Conservation (phyloP, 2,113 vertebrate genomes). For the Paratilapia polleni region DNA sequence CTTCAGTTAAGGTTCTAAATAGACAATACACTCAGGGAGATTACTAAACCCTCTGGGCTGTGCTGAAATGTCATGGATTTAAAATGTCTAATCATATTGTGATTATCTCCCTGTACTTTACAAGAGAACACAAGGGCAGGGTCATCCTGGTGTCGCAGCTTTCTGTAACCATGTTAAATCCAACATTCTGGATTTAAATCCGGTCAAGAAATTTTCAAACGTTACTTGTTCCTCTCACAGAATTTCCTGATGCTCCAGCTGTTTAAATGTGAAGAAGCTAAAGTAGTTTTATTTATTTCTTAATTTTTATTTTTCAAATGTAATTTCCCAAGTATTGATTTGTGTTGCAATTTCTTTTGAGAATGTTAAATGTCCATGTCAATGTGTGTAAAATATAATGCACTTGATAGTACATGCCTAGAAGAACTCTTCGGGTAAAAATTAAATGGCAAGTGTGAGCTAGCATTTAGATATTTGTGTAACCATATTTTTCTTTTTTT, state of each 20-base stretch:
- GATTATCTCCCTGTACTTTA: slow-evolving; percentile 1
- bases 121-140: neutral
- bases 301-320: neutral
- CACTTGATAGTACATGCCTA: neutral
- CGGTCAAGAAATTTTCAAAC: neutral
- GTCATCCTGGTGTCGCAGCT: neutral
- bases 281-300: neutral
- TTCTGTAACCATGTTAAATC: neutral
- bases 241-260: neutral
- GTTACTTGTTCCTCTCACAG: neutral
- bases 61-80: neutral
- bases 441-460: neutral
- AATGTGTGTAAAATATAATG: neutral
- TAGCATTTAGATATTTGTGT: slow-evolving; percentile 6
- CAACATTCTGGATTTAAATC: neutral
- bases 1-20: neutral
- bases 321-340: neutral
- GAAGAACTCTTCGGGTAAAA: neutral
- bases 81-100: neutral
- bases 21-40: neutral
- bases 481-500: neutral
- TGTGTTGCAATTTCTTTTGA: neutral
- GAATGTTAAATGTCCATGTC: neutral
- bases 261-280: neutral
- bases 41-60: neutral